Conservation (phyloP, 1,140 invertebrate species). For the Fopius arisanus region DNA sequence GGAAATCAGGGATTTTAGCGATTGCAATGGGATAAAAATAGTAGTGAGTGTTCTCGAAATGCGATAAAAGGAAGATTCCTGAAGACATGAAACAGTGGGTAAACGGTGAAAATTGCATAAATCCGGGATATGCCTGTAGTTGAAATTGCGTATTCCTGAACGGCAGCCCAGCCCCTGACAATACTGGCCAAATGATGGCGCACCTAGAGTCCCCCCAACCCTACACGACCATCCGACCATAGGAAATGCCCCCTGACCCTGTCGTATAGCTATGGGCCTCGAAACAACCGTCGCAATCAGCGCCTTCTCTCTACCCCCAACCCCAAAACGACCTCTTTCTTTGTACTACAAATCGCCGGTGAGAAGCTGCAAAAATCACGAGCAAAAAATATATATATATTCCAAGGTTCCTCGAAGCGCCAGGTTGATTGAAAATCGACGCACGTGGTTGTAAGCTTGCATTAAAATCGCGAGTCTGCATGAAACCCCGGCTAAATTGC, state of each 20-base stretch:
- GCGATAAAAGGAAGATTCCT: too few species aligned
- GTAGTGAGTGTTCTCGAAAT: too few species aligned
- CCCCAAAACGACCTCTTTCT: constrained; percentile 25
- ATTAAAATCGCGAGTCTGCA: background rate
- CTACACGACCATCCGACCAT: constrained; percentile 39
- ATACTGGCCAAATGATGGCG: constrained; percentile 56
- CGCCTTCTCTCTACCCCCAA: background rate
- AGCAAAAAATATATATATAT: constrained; percentile 25
- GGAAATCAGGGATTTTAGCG: too few species aligned
- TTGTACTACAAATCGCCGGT: constrained; percentile 9
- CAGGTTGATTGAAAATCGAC: constrained; percentile 16
- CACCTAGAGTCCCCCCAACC: constrained; percentile 17
- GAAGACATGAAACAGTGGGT: too few species aligned
- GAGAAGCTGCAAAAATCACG: background rate
- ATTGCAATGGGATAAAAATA: too few species aligned
- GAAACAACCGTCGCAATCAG: constrained; percentile 37
- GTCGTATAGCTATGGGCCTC: constrained; percentile 41
- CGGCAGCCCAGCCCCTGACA: constrained; percentile 52
- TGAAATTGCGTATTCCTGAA: constrained; percentile 56
- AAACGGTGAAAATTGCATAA: constrained; percentile 50
- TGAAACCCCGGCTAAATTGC: background rate
- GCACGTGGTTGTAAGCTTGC: constrained; percentile 35
- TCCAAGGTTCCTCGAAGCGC: background rate
- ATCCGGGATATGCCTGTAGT: constrained; percentile 48
- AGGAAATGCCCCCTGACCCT: constrained; percentile 48